These are phyloP conservation scores for Deilephila porcellus DNA, from an alignment of 2,888 invertebrate genomes.

Conservation along the genomic window DNA sequence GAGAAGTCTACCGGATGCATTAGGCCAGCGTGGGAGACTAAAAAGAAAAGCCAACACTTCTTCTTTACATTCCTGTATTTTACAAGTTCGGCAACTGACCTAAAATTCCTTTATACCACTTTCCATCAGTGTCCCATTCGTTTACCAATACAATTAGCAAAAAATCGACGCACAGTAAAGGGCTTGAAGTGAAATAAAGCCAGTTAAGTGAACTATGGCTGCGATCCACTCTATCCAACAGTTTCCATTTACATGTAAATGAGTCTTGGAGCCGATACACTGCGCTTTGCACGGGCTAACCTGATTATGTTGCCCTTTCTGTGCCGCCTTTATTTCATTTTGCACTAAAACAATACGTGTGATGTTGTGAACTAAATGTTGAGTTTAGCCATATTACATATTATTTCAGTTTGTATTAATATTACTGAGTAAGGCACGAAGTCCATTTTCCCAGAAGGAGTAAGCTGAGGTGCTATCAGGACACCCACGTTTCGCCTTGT, in stretches of 20 bases:
- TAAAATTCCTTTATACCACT: not conserved
- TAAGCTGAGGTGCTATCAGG: no score
- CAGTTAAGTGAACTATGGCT: constrained; percentile 5
- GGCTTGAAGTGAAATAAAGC: not conserved
- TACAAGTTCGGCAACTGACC: not conserved
- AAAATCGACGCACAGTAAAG: not conserved
- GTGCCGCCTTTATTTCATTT: not conserved
- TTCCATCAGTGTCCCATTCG: no score
- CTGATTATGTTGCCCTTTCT: not conserved
- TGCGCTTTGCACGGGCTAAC: not conserved
- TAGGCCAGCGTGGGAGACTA: no score
- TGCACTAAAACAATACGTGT: not conserved
- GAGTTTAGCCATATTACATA: no score
- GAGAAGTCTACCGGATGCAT: no score
- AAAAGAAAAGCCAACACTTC: no score
- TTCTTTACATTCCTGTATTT: no score
- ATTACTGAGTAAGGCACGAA: no score
- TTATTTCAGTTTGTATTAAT: no score
- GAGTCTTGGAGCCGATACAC: not conserved
- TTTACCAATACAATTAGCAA: not conserved
- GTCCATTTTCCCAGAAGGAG: no score
- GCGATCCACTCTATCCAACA: constrained; percentile 7
- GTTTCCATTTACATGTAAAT: constrained; percentile 24
- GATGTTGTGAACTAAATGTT: no score
- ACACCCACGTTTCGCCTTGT: no score